Conservation (phyloP, 2,113 vertebrate species). For the Ariopsis seemanni region DNA sequence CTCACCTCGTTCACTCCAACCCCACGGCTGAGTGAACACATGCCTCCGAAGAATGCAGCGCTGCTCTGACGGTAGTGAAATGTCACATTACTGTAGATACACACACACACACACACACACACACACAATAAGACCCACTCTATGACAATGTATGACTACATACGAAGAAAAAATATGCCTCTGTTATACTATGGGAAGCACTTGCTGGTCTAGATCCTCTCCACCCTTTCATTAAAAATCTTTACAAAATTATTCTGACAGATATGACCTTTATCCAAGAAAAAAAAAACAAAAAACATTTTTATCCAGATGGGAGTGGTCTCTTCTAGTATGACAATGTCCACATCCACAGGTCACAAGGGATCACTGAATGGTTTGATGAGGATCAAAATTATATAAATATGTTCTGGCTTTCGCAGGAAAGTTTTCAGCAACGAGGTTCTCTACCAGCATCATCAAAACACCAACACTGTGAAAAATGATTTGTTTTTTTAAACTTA, state of each 20-base stretch:
- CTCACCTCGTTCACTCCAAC: constrained; percentile 97
- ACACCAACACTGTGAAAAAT: too few species aligned
- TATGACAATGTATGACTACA: background rate
- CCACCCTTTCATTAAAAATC: background rate
- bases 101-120: background rate
- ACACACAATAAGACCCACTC: background rate
- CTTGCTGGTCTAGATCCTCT: background rate
- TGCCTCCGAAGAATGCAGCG: constrained; percentile 89
- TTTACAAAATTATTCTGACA: background rate
- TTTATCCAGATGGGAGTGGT: background rate
- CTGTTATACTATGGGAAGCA: background rate
- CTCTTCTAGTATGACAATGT: background rate
- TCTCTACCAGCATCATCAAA: too few species aligned
- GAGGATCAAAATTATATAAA: too few species aligned
- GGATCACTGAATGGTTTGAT: too few species aligned
- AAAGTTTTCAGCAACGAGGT: too few species aligned
- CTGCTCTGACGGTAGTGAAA: constrained; percentile 95
- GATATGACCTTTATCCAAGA: background rate
- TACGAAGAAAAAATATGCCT: background rate
- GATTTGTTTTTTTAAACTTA: too few species aligned
- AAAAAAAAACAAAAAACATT: background rate
- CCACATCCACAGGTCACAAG: too few species aligned
- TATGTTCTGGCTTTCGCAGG: too few species aligned
- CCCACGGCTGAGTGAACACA: constrained; percentile 87
- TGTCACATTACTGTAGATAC: constrained; percentile 81